Conservation (phyloP, 2,797 vertebrate species). For the Manis pentadactyla region DNA sequence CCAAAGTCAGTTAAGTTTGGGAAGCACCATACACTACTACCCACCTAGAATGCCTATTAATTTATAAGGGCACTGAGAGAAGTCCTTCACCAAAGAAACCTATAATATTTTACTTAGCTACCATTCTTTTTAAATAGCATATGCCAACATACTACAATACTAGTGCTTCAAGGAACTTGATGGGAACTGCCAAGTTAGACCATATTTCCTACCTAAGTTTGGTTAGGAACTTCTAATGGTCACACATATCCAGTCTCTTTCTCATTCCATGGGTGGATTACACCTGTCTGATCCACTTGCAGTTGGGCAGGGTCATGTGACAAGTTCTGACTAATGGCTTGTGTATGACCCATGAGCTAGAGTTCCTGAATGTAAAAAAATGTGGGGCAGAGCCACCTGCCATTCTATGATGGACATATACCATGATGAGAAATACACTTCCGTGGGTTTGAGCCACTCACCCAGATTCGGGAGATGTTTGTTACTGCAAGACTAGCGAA, state of each 20-base stretch:
- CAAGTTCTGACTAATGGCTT: background rate
- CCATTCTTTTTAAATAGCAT: background rate
- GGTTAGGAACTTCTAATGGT: background rate
- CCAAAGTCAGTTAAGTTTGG: background rate
- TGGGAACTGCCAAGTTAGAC: background rate
- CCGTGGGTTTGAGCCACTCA: background rate
- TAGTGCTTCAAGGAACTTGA: background rate
- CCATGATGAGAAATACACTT: background rate
- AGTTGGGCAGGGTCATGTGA: background rate
- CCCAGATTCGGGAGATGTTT: background rate
- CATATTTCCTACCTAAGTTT: background rate
- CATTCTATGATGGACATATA: background rate
- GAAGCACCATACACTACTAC: background rate
- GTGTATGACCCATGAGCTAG: background rate
- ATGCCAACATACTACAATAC: background rate
- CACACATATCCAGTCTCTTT: background rate
- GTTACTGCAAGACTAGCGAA: background rate
- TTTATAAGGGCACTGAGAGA: background rate
- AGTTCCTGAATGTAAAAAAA: background rate
- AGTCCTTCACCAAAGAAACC: constrained; percentile 12
- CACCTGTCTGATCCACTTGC: background rate
- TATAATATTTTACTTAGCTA: background rate
- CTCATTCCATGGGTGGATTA: background rate
- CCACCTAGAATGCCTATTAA: background rate
- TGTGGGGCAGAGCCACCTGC: background rate